A percentile compares a stretch with the other conserved stretches of the same genome.
Evolutionary conservation across 1,140 invertebrate species (phyloP).

Genomic region (Habropoda laboriosa): DNA sequence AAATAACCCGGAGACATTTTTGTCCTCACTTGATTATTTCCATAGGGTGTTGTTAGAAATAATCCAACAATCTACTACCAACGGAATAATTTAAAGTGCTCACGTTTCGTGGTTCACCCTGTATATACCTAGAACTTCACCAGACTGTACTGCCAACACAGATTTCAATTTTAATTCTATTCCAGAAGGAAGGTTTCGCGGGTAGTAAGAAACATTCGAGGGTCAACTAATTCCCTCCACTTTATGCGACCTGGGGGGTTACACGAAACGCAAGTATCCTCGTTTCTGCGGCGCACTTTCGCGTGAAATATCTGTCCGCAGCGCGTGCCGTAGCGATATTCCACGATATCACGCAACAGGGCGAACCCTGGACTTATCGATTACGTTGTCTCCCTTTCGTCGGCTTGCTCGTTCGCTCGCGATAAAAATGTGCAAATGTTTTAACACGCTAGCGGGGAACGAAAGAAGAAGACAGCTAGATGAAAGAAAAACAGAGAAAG

Average conservation of each 20-base stretch:
- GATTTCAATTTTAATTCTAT: neutral
- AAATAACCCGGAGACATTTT: no score
- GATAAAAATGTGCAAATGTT: constrained; percentile 25
- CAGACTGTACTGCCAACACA: neutral
- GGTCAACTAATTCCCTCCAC: neutral
- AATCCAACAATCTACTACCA: no score
- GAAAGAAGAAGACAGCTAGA: neutral
- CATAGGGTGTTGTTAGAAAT: no score
- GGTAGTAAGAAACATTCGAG: neutral
- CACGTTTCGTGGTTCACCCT: no score
- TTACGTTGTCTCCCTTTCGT: constrained; percentile 11
- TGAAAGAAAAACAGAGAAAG: neutral
- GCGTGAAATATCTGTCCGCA: constrained; percentile 41
- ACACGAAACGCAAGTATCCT: neutral
- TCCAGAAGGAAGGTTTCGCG: no score
- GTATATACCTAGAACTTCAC: neutral
- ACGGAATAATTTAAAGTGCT: no score
- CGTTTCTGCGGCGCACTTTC: neutral
- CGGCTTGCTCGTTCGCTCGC: neutral
- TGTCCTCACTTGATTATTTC: no score
- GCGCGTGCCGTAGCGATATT: constrained; percentile 8
- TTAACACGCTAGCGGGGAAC: neutral
- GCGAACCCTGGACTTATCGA: constrained; percentile 17
- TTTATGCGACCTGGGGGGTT: neutral
- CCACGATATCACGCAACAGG: constrained; percentile 35